Evolutionary conservation across 2,113 vertebrate genomes (phyloP), one percentile per base, ranked within the genome.

Genomic region (Xiphophorus couchianus): DNA sequence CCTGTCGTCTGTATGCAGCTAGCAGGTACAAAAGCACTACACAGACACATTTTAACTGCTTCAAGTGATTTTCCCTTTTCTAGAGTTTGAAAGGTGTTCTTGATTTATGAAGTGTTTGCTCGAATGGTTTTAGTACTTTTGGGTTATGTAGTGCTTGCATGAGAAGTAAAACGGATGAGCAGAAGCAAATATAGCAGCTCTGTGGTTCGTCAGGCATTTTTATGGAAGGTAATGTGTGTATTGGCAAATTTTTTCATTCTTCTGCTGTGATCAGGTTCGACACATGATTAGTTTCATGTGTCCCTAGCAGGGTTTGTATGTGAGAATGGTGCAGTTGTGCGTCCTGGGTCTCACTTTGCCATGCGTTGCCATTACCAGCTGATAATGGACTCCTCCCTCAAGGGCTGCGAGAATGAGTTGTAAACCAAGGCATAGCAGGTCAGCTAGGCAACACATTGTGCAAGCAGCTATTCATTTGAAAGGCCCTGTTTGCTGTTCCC

Each of bases 391-490:
- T 61, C 9, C 27, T 71, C 74, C 61, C 33, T 71, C 72, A 69
- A 66, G 44, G 62, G 44, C 67, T 76, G 65, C 33, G 12, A 58
- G 69, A 69, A 42, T 4, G 58, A 39, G 33, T 67, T 71, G 74
- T 76, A 78, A 86, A 78, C 19, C 58, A 80, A 76, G 73, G 74
- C 64, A 70, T 73, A 4, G 69, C 64, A 51, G 63, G n/a, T 31
- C 4, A n/a, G 4, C 81, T 30, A 17, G 71, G 87, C 79, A 85
- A 75, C 84, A 44, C 67, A 39, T 62, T 71, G 48, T 51, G 62
- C 71, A 31, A 71, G 66, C n/a, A 84, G 73, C 78, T 80, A 66
- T 89, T 89, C 85, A 84, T 86, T 73, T 78, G 64, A 66, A 80
- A 33, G 58, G 33, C 4, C 74, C 76, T 82, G 37, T 89, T 89